Evolutionary conservation across 2,888 invertebrate species (phyloP).

Genomic region (Cephus pygmeus): DNA sequence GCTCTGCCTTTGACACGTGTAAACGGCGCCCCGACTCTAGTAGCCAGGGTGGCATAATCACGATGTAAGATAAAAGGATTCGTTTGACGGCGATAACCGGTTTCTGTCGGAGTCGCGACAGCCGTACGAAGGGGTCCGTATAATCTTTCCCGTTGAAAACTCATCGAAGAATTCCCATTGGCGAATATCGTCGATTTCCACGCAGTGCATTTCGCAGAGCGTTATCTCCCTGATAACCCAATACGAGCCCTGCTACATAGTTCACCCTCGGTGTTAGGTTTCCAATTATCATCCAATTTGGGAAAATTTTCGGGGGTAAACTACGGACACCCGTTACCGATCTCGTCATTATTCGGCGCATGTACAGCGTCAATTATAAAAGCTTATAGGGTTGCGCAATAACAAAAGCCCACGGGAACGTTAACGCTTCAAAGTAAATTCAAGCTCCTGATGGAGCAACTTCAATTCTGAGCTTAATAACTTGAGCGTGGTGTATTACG

Average conservation of each 20-base stretch:
- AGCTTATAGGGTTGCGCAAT: neutral
- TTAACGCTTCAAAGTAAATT: neutral
- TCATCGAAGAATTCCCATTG: neutral
- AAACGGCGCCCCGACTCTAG: neutral
- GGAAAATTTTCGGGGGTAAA: conserved; percentile 35
- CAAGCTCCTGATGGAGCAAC: neutral
- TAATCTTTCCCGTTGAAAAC: neutral
- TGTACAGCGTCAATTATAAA: neutral
- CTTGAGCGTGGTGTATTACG: neutral
- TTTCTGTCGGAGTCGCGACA: neutral
- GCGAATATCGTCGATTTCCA: neutral
- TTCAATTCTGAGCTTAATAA: neutral
- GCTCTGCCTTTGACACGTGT: neutral
- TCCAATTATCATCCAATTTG: conserved; percentile 50
- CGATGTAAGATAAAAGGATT: neutral
- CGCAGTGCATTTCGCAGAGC: neutral
- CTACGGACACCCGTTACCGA: neutral
- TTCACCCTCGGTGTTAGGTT: conserved; percentile 28
- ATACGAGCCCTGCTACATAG: neutral
- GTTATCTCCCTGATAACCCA: neutral
- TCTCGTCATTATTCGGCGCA: neutral
- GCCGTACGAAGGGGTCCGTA: neutral
- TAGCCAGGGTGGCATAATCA: neutral
- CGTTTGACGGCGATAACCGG: neutral
- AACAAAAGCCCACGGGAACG: neutral